A percentile compares a stretch with the other conserved stretches of the same genome.
phyloP scores from a whole-genome alignment of 2,113 vertebrate genomes.

The Todiramphus chloris region DNA sequence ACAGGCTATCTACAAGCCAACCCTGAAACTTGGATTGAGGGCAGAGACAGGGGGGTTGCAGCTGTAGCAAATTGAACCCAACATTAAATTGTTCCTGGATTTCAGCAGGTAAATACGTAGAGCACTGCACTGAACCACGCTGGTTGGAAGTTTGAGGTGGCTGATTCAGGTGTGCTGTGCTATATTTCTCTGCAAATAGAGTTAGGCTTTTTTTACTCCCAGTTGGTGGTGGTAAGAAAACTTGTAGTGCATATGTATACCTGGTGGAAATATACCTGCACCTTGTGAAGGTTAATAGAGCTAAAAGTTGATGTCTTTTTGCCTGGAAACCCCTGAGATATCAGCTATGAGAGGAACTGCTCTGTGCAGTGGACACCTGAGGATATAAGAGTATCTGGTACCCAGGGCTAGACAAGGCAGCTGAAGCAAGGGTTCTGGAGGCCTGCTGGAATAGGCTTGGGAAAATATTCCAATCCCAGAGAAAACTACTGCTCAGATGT shows the following conservation, averaged over 20 bases:
- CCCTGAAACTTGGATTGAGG: not conserved
- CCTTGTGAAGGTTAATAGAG: not conserved
- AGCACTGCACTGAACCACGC: not conserved
- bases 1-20: not conserved
- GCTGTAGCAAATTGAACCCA: not conserved
- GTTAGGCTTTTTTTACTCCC: not conserved
- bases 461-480: not conserved
- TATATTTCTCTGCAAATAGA: not conserved
- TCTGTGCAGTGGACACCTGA: not conserved
- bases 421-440: not conserved
- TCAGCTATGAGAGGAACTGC: not conserved
- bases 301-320: not conserved
- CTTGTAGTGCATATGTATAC: not conserved
- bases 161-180: not conserved
- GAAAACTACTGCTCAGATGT: not conserved
- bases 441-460: not conserved
- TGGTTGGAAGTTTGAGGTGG: not conserved
- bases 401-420: not conserved
- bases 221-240: not conserved
- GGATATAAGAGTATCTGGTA: not conserved
- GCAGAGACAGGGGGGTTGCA: not conserved
- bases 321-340: not conserved
- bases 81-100: not conserved
- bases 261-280: not conserved
- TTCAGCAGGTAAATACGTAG: not conserved